Percentiles rank a stretch among this genome's conserved stretches.
phyloP scores from a whole-genome alignment of 2,113 vertebrate species.

The Actenoides lindsayi region DNA sequence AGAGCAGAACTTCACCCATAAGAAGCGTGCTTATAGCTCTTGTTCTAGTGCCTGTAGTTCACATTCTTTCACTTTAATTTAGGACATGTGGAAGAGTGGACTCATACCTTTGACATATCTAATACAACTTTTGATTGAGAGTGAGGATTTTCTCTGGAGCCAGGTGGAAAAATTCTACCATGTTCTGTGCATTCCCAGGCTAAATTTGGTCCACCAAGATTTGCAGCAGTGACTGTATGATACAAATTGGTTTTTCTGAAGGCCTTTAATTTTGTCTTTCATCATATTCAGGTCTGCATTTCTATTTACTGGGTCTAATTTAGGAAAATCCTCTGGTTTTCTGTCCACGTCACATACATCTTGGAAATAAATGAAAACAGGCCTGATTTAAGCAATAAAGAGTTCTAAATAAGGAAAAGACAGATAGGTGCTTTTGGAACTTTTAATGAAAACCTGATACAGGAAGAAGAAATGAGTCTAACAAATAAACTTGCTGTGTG shows the following conservation, averaged over 20 bases:
- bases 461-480: slow-evolving; percentile 22
- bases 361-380: slow-evolving; percentile 48
- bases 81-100: neutral
- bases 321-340: neutral
- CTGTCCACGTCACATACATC: neutral
- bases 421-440: neutral
- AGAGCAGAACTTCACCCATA: neutral
- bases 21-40: neutral
- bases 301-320: neutral
- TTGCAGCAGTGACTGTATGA: neutral
- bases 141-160: neutral
- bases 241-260: neutral
- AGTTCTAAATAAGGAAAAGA: slow-evolving; percentile 32
- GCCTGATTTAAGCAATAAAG: neutral
- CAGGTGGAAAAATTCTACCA: neutral
- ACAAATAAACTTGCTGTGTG: slow-evolving; percentile 16
- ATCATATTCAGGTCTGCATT: neutral
- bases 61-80: neutral
- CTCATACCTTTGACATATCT: neutral
- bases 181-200: neutral
- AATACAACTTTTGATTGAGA: neutral
- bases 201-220: neutral
- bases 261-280: neutral
- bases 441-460: slow-evolving; percentile 54
- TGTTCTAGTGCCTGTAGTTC: neutral